A percentile compares a stretch with the other conserved stretches of the same genome.
Conservation (phyloP, 2,113 vertebrate genomes). For the Corythoichthys intestinalis region DNA sequence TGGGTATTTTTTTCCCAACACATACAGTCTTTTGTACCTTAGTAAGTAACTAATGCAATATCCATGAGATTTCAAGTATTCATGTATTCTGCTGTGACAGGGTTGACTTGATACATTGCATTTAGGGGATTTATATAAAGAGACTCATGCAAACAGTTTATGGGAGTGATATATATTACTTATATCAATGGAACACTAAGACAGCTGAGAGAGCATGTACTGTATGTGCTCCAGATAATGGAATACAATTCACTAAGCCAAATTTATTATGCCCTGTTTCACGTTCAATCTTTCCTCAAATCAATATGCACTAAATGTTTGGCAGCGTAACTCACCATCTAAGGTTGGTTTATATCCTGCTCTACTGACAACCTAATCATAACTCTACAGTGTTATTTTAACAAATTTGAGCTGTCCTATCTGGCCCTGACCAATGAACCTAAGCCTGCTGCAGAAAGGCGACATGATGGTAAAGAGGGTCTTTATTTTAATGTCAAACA, state of each 20-base stretch:
- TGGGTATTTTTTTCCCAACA: too few relatives aligned
- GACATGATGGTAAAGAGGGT: constrained; percentile 34
- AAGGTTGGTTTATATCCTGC: constrained; percentile 15
- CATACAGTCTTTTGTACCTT: constrained; percentile 53
- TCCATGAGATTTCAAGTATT: constrained; percentile 60
- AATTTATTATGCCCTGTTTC: constrained; percentile 3
- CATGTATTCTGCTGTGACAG: constrained; percentile 47
- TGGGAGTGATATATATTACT: background rate
- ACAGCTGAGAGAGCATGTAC: background rate
- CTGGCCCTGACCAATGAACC: constrained; percentile 22
- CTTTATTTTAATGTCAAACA: constrained; percentile 43
- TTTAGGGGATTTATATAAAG: constrained; percentile 37
- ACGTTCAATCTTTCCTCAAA: constrained; percentile 23
- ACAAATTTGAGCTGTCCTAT: constrained; percentile 14
- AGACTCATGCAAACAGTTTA: constrained; percentile 38
- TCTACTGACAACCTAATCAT: constrained; percentile 21
- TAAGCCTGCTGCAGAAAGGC: constrained; percentile 33
- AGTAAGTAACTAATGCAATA: constrained; percentile 51
- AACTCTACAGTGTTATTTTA: constrained; percentile 38
- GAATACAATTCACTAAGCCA: background rate
- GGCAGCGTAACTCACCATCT: constrained; percentile 12
- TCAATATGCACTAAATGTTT: constrained; percentile 16
- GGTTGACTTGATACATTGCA: constrained; percentile 50
- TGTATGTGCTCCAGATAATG: background rate
- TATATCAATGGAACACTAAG: background rate